Evolutionary conservation across 1,140 invertebrate species (phyloP), one percentile per base, ranked within the genome.

Genomic region (Drosophila neocordata): DNA sequence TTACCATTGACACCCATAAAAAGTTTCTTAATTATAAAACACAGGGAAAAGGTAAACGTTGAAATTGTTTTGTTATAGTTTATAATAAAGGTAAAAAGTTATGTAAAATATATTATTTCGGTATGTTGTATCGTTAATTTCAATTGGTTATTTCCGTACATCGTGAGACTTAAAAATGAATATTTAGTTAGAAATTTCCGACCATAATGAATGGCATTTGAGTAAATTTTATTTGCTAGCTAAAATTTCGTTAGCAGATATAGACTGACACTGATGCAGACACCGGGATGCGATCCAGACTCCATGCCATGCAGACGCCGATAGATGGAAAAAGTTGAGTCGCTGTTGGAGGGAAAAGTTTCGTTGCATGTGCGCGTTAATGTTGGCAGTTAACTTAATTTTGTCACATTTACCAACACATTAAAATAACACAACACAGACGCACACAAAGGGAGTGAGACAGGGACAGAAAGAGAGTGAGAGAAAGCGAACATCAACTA

Each of bases 381-480:
- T 84, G 85, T 69, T 70, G 80, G 68, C 80, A 89, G 84, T 88
- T 89, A 88, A 88, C 77, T 88, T 89, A 79, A 88, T 88, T 88
- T 88, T 75, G 80, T 88, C 84, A 83, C 84, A 88, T 88, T 89
- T 88, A 73, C 77, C 85, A 88, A 80, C 84, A 88, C 84, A 83
- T 88, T 88, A 88, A 84, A 80, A 70, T 65, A 82, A 70, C 77
- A 65, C 73, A 27, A 63, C 59, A 65, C 51, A 61, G 27, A 48
- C 35, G 65, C 7, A 27, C 18, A 63, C 58, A 48, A 44, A 9
- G 38, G 53, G 52, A 52, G n/a, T 61, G 24, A 55, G 60, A 67
- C 22, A 63, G 37, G 37, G 2, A 2, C 4, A 31, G 37, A 65
- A 64, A 52, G 61, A 73, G 48, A 48, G 35, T 24, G 51, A 52